These are phyloP conservation scores for Holotrichia oblita DNA, from an alignment of 1,140 invertebrate species.

Conservation along the genomic window DNA sequence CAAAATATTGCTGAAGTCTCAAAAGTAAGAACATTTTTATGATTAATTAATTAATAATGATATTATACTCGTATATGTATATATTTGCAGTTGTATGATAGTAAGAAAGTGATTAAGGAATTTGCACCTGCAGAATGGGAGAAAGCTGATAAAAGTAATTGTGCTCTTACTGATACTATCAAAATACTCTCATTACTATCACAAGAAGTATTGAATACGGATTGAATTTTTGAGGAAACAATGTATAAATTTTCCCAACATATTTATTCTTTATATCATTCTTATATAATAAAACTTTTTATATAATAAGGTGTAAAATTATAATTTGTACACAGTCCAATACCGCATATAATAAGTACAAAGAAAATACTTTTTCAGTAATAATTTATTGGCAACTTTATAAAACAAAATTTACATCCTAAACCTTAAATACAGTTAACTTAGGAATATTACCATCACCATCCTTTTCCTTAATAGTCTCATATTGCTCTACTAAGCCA, in stretches of 20 bases:
- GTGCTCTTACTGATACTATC: background rate
- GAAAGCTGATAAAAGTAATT: background rate
- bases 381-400: background rate
- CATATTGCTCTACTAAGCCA: slow-evolving; percentile 65
- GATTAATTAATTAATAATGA: background rate
- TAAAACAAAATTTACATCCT: slow-evolving; percentile 23
- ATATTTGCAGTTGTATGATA: background rate
- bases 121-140: background rate
- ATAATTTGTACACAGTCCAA: too few relatives aligned
- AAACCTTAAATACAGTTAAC: slow-evolving; percentile 24
- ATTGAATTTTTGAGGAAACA: too few relatives aligned
- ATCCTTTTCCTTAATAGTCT: slow-evolving; percentile 42
- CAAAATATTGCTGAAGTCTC: slow-evolving; percentile 1
- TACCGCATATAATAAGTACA: too few relatives aligned
- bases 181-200: background rate
- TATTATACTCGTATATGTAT: background rate
- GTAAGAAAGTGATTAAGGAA: background rate
- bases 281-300: too few relatives aligned
- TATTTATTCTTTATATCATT: too few relatives aligned
- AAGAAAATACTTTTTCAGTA: background rate
- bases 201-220: background rate
- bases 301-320: too few relatives aligned
- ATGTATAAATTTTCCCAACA: too few relatives aligned
- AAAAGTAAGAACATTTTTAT: background rate
- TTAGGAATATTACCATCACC: slow-evolving; percentile 48